A percentile compares a stretch with the other conserved stretches of the same genome.
Conservation (phyloP, 1,140 invertebrate genomes). For the Drosophila saltans region DNA sequence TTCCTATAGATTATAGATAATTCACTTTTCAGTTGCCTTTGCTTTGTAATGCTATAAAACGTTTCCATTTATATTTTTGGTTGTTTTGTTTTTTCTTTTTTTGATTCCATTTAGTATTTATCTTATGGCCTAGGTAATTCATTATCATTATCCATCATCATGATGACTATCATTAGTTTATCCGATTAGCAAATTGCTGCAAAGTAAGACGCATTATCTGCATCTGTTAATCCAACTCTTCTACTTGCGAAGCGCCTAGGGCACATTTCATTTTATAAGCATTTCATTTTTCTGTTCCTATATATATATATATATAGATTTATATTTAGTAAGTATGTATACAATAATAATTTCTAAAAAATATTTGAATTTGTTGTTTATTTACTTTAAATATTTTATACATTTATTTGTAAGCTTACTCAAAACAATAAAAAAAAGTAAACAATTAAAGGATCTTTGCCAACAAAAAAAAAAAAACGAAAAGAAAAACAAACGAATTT, state of each 20-base stretch:
- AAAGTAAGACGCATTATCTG: conserved; percentile 7
- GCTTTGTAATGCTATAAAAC: conserved; percentile 19
- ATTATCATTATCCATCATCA: conserved; percentile 33
- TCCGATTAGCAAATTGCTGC: conserved; percentile 62
- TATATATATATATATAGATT: conserved; percentile 25
- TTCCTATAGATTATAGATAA: neutral
- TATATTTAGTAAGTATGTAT: conserved; percentile 33
- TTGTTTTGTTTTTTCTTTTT: conserved; percentile 17
- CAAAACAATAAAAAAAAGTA: neutral
- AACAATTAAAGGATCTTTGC: neutral
- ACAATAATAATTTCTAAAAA: conserved; percentile 76
- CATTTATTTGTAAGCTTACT: conserved; percentile 3
- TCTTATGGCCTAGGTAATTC: conserved; percentile 55
- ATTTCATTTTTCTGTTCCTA: conserved; percentile 34
- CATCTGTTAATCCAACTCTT: conserved; percentile 3
- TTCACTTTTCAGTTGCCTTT: conserved; percentile 2
- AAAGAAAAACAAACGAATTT: neutral
- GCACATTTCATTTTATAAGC: conserved; percentile 65
- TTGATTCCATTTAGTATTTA: conserved; percentile 25
- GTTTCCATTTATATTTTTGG: neutral
- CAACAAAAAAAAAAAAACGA: neutral
- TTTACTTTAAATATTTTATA: conserved; percentile 26
- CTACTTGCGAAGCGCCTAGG: conserved; percentile 62
- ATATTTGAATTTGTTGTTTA: conserved; percentile 62
- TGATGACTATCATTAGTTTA: conserved; percentile 46